Evolutionary conservation across 2,797 vertebrate species (phyloP), one percentile per base, ranked within the genome.

Genomic region (Microcaecilia unicolor): DNA sequence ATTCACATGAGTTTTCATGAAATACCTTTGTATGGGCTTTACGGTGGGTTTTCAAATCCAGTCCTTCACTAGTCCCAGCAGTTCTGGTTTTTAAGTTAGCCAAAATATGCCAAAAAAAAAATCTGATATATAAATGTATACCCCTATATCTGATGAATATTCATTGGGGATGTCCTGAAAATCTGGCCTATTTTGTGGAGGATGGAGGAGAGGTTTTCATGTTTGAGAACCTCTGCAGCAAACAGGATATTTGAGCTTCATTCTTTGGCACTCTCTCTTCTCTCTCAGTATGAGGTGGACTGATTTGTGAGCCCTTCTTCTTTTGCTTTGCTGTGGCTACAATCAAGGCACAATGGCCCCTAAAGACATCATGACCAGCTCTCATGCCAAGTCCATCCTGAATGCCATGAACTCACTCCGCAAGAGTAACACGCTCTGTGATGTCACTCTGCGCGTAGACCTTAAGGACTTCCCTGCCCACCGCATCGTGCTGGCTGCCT

Each of bases 301-400:
- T 45, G 24, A 23, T 22, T 21, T 32, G 28, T 31, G 37, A 43
- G 28, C 14, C 22, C 20, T 35, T 37, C 25, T 42, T 3, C 31
- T 32, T 35, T n/a, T 46, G 33, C 49, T 28, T 31, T 26, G 30
- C 2, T 19, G 30, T 36, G 40, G 23, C 34, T 37, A 51, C 41
- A 38, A 52, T 39, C 43, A 55, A 41, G 50, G 36, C 47, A 73
- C 37, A 77, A 98, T 97, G 93, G 93, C 93, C 59, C 94, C 94
- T 70, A 97, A 95, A 79, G 94, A 98, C 78, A 93, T 98, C 76
- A 98, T 98, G 95, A 98, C 93, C 49, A 98, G 98, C 54, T 96
- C 91, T 11, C 95, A 98, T 12, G 95, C 95, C 70, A 98, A 98
- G 60, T 93, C 94, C 70, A 98, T 98, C 75, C 86, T 98, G 53